Percentiles rank a stretch among this genome's conserved stretches.
These are phyloP conservation scores for Aldabrachelys gigantea DNA, from an alignment of 2,113 vertebrate genomes.

Conservation along the genomic window DNA sequence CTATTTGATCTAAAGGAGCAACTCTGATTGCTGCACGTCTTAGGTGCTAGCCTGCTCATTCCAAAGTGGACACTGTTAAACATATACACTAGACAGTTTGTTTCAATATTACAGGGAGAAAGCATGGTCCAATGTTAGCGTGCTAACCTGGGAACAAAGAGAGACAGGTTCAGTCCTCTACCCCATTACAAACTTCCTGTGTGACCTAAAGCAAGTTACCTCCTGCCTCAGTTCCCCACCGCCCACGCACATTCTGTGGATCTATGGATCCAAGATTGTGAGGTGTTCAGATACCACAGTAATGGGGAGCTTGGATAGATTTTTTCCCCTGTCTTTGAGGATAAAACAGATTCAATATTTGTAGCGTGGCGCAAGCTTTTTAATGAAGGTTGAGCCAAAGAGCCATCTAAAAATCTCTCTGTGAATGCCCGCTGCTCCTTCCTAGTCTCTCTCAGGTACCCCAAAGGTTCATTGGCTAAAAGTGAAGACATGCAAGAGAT, in stretches of 20 bases:
- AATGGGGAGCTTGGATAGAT: background rate
- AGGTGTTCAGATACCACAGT: background rate
- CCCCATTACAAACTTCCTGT: too few species aligned
- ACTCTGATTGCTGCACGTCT: background rate
- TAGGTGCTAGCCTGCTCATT: background rate
- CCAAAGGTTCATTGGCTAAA: background rate
- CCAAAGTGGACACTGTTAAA: background rate
- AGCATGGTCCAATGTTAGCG: background rate
- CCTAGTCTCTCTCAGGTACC: background rate
- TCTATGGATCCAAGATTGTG: background rate
- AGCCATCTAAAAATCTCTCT: background rate
- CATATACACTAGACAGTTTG: background rate
- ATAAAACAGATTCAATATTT: background rate
- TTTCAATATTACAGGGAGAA: background rate
- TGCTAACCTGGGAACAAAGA: background rate
- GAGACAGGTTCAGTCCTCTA: background rate
- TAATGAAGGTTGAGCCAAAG: background rate
- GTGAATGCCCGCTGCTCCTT: background rate
- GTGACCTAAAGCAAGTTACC: background rate
- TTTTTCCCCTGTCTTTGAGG: background rate
- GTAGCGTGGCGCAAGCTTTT: background rate
- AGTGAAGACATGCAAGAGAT: background rate
- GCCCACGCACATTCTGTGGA: background rate
- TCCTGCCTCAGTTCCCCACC: background rate
- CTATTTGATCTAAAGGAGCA: background rate